Percentiles rank a stretch among this genome's conserved stretches.
phyloP scores from a whole-genome alignment of 2,888 invertebrate species.

The Neocrepidodera transversa region DNA sequence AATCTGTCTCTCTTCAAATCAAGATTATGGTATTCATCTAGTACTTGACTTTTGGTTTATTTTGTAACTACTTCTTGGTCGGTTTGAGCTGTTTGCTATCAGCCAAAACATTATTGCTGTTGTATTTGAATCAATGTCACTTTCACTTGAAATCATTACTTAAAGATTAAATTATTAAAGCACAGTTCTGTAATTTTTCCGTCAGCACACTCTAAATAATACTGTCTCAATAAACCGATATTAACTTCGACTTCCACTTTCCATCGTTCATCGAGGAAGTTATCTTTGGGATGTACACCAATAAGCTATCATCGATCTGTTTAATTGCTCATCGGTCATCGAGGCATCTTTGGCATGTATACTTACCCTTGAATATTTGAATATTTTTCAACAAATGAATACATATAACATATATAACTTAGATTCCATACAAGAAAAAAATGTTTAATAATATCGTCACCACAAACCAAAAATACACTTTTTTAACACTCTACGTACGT shows the following conservation, averaged over 20 bases:
- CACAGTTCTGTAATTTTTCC: neutral
- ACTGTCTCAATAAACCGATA: neutral
- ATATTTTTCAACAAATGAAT: no score
- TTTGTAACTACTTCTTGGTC: neutral
- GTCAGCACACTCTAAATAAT: neutral
- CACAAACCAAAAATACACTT: no score
- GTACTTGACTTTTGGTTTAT: slow-evolving; percentile 2
- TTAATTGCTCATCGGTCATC: neutral
- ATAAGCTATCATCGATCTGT: neutral
- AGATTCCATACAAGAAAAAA: no score
- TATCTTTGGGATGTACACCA: no score
- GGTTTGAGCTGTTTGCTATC: neutral
- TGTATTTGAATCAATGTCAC: slow-evolving; percentile 6
- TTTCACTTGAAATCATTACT: neutral
- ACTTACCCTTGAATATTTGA: no score
- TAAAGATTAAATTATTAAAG: neutral
- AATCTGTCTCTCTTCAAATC: neutral
- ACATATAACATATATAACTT: no score
- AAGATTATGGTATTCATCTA: neutral
- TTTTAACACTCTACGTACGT: no score
- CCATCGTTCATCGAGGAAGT: neutral
- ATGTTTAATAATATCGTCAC: no score
- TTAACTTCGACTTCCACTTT: slow-evolving; percentile 1
- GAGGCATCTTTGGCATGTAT: no score
- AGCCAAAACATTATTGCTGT: neutral